Base-by-base conservation (phyloP, 2,888 invertebrate species). In the Lagria hirta region DNA sequence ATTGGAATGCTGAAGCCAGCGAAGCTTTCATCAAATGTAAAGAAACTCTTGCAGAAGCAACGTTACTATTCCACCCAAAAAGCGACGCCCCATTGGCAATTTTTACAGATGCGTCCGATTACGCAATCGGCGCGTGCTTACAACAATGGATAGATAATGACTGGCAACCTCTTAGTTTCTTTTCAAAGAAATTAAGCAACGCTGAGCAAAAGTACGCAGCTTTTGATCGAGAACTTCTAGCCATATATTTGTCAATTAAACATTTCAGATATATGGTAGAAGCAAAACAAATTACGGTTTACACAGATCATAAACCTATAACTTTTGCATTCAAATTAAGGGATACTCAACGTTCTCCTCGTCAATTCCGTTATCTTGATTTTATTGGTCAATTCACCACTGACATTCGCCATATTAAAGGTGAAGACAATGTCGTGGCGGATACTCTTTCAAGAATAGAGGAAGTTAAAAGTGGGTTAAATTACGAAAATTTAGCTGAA, bases 101-200 rank as follows among this genome's bases (percentile, higher is more conserved):
- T 0, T 44, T 57, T 1, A 61, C 61, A 0, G 70, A 72, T 38
- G 71, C 71, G 1, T 72, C 70, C 0, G 65, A 69, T 22, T 41
- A 20, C 1, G 62, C 69, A 2, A 58, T 70, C 2, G 71, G 71
- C 1, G 68, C 67, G 1, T 64, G 59, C 0, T 33, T 73, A 5
- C 66, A 72, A 34, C 71, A 71, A 46, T 15, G 27, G 0, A 41
- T 48, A 2, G 27, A 54, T 3, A 33, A 49, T 6, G 10, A 37
- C 0, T 62, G 64, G 61, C 49, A 69, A 48, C 69, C 70, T 0
- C 35, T 71, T 2, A 64, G 62, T 1, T 72, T 70, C 36, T 70
- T 64, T 38, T 69, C 67, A 1, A 52, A 50, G 23, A 68, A 66
- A 22, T 48, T 71, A 1, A 58, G 41, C 11, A 37, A 55, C 3